A percentile compares a stretch with the other conserved stretches of the same genome.
Conservation (phyloP, 2,113 vertebrate genomes). For the Nicator chloris region DNA sequence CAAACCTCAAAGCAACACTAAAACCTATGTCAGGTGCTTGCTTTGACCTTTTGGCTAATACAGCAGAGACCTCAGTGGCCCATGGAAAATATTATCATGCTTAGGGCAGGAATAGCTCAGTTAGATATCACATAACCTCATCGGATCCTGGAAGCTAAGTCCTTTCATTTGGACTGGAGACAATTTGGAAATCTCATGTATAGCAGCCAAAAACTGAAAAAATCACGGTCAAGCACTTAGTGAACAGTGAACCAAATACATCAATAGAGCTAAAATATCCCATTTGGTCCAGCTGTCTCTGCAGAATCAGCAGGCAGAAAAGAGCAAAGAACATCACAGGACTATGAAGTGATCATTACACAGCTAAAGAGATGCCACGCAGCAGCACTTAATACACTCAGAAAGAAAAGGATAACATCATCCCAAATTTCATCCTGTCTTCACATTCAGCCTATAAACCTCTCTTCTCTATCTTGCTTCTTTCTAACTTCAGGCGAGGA, state of each 20-base stretch:
- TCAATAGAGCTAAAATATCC: background rate
- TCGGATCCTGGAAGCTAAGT: background rate
- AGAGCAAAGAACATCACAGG: background rate
- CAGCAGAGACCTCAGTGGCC: background rate
- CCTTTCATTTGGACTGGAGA: background rate
- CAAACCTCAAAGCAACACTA: background rate
- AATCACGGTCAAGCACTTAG: background rate
- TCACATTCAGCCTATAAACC: background rate
- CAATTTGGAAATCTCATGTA: background rate
- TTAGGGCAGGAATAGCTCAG: background rate
- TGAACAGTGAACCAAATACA: background rate
- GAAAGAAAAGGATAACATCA: background rate
- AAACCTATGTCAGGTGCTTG: background rate
- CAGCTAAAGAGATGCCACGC: background rate
- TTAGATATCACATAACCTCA: background rate
- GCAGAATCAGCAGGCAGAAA: background rate
- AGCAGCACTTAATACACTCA: background rate
- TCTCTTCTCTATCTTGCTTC: background rate
- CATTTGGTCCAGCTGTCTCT: background rate
- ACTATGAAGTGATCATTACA: background rate
- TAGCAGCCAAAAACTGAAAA: background rate
- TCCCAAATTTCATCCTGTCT: background rate
- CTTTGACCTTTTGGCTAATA: background rate
- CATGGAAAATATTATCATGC: background rate
- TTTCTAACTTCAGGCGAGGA: background rate